phyloP scores from a whole-genome alignment of 2,113 vertebrate species.

The Brachyistius frenatus region DNA sequence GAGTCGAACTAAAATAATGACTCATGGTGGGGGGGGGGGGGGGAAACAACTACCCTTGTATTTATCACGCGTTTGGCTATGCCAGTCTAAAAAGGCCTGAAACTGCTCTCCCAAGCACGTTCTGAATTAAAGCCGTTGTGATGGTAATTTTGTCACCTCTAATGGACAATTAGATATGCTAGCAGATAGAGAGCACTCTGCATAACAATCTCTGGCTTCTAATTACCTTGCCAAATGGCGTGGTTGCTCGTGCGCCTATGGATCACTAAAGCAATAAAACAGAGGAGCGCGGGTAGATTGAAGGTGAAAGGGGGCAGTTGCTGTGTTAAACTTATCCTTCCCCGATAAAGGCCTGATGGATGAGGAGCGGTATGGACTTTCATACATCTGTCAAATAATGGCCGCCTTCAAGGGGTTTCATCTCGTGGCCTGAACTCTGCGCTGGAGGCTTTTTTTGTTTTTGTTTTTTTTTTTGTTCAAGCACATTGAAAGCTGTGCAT shows the following conservation, averaged over 20 bases:
- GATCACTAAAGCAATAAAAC: conserved; percentile 60
- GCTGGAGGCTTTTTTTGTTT: background rate
- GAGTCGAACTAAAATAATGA: conserved; percentile 45
- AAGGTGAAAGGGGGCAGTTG: conserved; percentile 64
- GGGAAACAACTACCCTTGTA: conserved; percentile 4
- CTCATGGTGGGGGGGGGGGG: background rate
- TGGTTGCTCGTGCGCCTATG: conserved; percentile 50
- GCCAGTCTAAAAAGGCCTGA: conserved; percentile 60
- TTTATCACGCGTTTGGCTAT: conserved; percentile 53
- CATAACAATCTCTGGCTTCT: conserved; percentile 67
- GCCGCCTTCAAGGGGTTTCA: conserved; percentile 24
- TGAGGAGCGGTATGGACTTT: conserved; percentile 40
- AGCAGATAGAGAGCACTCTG: conserved; percentile 65
- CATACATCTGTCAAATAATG: conserved; percentile 39
- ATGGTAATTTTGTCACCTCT: conserved; percentile 80
- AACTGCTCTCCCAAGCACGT: conserved; percentile 60
- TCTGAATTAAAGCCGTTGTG: conserved; percentile 71
- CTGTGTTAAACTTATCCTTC: conserved; percentile 62
- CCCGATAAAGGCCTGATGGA: conserved; percentile 60
- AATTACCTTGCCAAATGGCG: conserved; percentile 68
- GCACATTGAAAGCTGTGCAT: background rate
- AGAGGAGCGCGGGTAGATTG: conserved; percentile 32
- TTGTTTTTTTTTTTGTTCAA: background rate
- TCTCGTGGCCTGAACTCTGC: background rate
- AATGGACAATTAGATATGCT: conserved; percentile 82